Evolutionary conservation across 2,888 invertebrate genomes (phyloP).

Genomic region (Erebia palarica): DNA sequence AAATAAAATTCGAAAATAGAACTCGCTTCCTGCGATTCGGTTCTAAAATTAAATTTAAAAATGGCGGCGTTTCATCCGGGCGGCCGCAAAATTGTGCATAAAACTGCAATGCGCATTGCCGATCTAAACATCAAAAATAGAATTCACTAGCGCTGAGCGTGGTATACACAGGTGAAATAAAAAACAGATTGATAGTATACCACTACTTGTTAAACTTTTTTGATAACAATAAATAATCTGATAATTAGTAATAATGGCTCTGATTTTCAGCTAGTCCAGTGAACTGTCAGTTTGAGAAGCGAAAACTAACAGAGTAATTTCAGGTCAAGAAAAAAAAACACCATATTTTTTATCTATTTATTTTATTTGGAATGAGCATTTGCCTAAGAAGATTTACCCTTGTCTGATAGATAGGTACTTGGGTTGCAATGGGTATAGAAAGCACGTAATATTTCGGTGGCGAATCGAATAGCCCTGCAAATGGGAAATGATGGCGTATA

Average conservation of each 20-base stretch:
- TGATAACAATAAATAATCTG: no score
- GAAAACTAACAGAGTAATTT: not conserved
- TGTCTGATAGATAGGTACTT: no score
- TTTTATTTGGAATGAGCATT: no score
- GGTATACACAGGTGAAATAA: constrained; percentile 47
- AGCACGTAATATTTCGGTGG: no score
- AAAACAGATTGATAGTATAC: not conserved
- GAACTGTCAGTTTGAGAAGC: not conserved
- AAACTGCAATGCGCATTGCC: constrained; percentile 77
- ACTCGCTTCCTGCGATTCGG: constrained; percentile 70
- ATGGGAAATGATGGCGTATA: no score
- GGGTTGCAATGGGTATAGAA: no score
- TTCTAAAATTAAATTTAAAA: constrained; percentile 76
- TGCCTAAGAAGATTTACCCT: no score
- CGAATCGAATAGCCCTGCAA: no score
- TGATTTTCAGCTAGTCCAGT: no score
- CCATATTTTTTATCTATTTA: no score
- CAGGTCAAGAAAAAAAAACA: no score
- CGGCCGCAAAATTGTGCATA: constrained; percentile 77
- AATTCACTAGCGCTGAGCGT: constrained; percentile 59
- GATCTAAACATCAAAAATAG: constrained; percentile 82
- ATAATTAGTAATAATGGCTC: no score
- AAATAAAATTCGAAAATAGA: constrained; percentile 75
- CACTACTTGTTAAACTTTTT: not conserved
- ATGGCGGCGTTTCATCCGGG: constrained; percentile 59